A percentile compares a stretch with the other conserved stretches of the same genome.
These are phyloP conservation scores for Campoplex capitator DNA, from an alignment of 2,888 invertebrate species.

Conservation along the genomic window DNA sequence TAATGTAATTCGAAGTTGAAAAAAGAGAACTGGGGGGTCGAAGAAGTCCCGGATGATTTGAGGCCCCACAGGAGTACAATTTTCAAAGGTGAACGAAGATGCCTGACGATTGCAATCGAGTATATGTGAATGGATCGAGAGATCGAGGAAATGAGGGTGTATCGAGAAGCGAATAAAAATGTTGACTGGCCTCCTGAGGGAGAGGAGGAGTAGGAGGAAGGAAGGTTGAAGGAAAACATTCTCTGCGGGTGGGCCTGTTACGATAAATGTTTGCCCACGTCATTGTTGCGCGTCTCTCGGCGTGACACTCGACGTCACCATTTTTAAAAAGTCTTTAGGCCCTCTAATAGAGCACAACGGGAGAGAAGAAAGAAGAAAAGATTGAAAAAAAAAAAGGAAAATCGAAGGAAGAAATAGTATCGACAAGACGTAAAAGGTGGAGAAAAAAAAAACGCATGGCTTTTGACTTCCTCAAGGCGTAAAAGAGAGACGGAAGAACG, in stretches of 20 bases:
- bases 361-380: background rate
- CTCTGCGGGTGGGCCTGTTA: conserved; percentile 78
- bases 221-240: conserved; percentile 28
- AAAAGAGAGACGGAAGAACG: conserved; percentile 32
- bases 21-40: conserved; percentile 11
- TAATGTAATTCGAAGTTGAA: background rate
- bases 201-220: background rate
- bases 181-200: conserved; percentile 19
- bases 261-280: conserved; percentile 77
- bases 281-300: conserved; percentile 75
- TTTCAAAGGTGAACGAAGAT: conserved; percentile 1
- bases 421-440: conserved; percentile 26
- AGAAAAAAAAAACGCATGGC: conserved; percentile 26
- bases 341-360: conserved; percentile 73
- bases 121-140: conserved; percentile 16
- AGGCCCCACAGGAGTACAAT: conserved; percentile 34
- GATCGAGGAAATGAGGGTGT: conserved; percentile 12
- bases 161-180: conserved; percentile 52
- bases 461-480: conserved; percentile 49
- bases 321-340: conserved; percentile 80
- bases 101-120: conserved; percentile 16
- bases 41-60: conserved; percentile 31
- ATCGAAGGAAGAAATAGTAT: conserved; percentile 30
- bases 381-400: background rate
- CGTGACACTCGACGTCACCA: conserved; percentile 77